Conservation (phyloP, 37 sponge, comb jelly and placozoan species). For the Haliclona indistincta region DNA sequence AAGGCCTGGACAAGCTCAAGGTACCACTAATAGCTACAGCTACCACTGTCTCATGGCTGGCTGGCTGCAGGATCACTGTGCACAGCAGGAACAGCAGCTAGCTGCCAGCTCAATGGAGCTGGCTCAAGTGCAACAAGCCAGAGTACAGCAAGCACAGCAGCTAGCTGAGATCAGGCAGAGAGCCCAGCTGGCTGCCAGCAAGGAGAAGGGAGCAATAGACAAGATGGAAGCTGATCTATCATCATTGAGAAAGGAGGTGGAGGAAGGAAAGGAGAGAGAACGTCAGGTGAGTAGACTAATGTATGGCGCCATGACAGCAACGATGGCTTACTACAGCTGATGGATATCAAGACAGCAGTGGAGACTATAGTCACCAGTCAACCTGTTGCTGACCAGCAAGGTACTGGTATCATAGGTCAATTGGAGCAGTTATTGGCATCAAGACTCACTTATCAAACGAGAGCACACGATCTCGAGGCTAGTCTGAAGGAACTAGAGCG, state of each 20-base stretch:
- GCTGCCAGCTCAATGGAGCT: slow-evolving; percentile 1
- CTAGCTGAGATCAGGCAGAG: slow-evolving; percentile 47
- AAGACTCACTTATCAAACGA: slow-evolving; percentile 20
- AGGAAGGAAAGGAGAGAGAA: neutral
- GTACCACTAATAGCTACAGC: slow-evolving; percentile 1
- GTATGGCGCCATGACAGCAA: neutral
- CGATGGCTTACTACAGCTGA: slow-evolving; percentile 19
- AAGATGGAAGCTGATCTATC: neutral
- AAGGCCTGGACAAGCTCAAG: slow-evolving; percentile 33
- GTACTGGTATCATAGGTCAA: neutral
- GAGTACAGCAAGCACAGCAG: slow-evolving; percentile 33
- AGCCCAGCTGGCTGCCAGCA: neutral
- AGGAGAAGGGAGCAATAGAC: neutral
- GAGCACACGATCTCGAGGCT: slow-evolving; percentile 33
- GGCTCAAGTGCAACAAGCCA: slow-evolving; percentile 26
- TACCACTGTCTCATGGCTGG: neutral
- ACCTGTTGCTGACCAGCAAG: neutral
- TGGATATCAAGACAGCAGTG: slow-evolving; percentile 30
- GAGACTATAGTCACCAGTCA: slow-evolving; percentile 14
- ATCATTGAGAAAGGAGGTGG: no score
- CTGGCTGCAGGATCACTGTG: slow-evolving; percentile 25
- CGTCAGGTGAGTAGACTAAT: neutral
- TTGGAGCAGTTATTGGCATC: slow-evolving; percentile 26
- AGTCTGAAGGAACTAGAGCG: slow-evolving; percentile 63
- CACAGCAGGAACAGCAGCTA: slow-evolving; percentile 23